These are phyloP conservation scores for Agelastica alni DNA, from an alignment of 2,888 invertebrate genomes.

Conservation along the genomic window DNA sequence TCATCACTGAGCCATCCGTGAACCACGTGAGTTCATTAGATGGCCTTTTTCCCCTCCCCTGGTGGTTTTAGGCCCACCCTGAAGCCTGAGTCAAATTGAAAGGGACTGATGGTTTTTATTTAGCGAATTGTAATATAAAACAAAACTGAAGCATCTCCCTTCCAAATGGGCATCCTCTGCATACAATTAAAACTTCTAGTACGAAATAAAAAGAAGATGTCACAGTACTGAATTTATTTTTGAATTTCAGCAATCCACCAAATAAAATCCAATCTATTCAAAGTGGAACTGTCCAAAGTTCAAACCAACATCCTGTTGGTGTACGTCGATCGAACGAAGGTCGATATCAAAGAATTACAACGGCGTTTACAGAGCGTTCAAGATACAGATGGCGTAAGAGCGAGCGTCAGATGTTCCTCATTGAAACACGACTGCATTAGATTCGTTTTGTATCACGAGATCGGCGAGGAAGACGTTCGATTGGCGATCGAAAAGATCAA, in stretches of 20 bases:
- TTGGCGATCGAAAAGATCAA: conserved; percentile 73
- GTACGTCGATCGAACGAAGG: conserved; percentile 58
- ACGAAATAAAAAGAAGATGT: too few relatives aligned
- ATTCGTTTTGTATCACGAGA: conserved; percentile 73
- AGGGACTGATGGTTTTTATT: too few relatives aligned
- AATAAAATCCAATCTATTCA: conserved; percentile 64
- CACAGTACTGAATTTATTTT: neutral
- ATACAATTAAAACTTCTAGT: too few relatives aligned
- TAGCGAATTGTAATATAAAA: too few relatives aligned
- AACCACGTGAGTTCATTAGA: too few relatives aligned
- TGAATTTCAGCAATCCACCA: conserved; percentile 63
- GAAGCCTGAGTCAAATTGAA: too few relatives aligned
- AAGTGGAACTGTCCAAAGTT: conserved; percentile 65
- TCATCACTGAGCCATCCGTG: too few relatives aligned
- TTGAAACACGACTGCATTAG: conserved; percentile 66
- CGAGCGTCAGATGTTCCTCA: conserved; percentile 65
- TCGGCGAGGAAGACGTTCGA: conserved; percentile 69
- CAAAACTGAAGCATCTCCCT: too few relatives aligned
- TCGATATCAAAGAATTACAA: conserved; percentile 63
- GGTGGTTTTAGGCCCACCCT: too few relatives aligned
- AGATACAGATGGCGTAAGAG: conserved; percentile 58
- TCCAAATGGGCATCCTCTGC: too few relatives aligned
- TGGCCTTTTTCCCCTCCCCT: too few relatives aligned
- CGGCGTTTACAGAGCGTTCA: conserved; percentile 59
- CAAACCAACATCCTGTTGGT: conserved; percentile 81